A percentile compares a stretch with the other conserved stretches of the same genome.
phyloP scores from a whole-genome alignment of 1,140 invertebrate species.

The Telenomus remus region DNA sequence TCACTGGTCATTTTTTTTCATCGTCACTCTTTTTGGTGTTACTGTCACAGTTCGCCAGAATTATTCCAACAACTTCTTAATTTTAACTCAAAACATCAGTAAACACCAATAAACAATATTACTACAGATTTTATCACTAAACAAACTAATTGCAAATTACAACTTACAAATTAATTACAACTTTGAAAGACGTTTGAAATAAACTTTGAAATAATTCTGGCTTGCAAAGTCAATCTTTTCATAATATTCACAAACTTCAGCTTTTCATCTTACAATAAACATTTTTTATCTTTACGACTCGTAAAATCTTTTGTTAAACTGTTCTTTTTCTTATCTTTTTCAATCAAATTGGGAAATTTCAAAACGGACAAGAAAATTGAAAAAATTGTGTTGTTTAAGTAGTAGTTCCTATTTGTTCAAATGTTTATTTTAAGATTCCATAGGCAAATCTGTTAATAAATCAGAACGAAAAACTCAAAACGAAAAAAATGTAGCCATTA shows the following conservation, averaged over 20 bases:
- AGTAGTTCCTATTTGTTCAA: too few relatives aligned
- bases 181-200: too few relatives aligned
- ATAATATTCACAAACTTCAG: background rate
- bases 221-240: background rate
- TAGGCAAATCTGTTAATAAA: constrained; percentile 21
- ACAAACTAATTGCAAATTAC: too few relatives aligned
- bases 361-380: background rate
- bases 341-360: background rate
- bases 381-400: too few relatives aligned
- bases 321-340: background rate
- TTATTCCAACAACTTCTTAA: too few relatives aligned
- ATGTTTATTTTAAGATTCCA: constrained; percentile 22
- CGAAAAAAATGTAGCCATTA: constrained; percentile 38
- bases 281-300: background rate
- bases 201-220: background rate
- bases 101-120: too few relatives aligned
- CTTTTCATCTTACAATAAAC: constrained; percentile 19
- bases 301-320: background rate
- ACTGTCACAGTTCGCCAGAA: too few relatives aligned
- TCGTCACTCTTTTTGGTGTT: too few relatives aligned
- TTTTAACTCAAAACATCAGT: too few relatives aligned
- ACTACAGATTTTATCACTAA: too few relatives aligned
- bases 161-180: too few relatives aligned
- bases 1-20: constrained; percentile 2
- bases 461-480: constrained; percentile 17